Evolutionary conservation across 2,888 invertebrate genomes (phyloP), one percentile per base, ranked within the genome.

Genomic region (Torymus aiolomorphi): DNA sequence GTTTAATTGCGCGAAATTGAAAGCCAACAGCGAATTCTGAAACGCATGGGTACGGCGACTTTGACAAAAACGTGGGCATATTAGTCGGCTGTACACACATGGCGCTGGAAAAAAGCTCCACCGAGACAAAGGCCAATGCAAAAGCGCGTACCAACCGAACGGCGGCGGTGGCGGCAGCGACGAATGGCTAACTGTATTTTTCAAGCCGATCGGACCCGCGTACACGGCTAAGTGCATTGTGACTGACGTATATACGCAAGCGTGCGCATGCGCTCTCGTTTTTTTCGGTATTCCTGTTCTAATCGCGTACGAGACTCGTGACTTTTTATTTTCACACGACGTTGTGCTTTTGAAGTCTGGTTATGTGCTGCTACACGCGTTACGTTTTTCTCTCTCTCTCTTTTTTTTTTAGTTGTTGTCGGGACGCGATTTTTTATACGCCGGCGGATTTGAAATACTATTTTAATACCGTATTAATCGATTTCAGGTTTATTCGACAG

Each of bases 201-300:
- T 61, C 67, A 61, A 52, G 0, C 57, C 14, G 67, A 61, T 61
- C 73, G 56, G 52, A 61, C 67, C 66, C 59, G 59, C 67, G 31
- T 73, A 76, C 54, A 61, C 61, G 56, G 49, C 16, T 62, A 63
- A 73, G 20, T 69, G 42, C 59, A 59, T 72, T 72, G 72, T 61
- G 57, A 71, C 66, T 65, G 18, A 65, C 65, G 59, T 31, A 31
- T 31, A 31, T 4, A 31, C 31, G 31, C 31, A 31, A 31, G n/a
- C n/a, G 31, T 31, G 31, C 31, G 31, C 31, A 31, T 31, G 31
- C 3, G 31, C 31, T 31, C 31, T 0, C 31, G 31, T 31, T 31
- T 31, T 31, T 31, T 65, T 65, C 42, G 18, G 16, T 59, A 49
- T 51, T 16, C 10, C 57, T 54, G 10, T 52, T 18, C 8, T 52